Evolutionary conservation across 2,888 invertebrate species (phyloP).

Genomic region (Eupithecia exiguata): DNA sequence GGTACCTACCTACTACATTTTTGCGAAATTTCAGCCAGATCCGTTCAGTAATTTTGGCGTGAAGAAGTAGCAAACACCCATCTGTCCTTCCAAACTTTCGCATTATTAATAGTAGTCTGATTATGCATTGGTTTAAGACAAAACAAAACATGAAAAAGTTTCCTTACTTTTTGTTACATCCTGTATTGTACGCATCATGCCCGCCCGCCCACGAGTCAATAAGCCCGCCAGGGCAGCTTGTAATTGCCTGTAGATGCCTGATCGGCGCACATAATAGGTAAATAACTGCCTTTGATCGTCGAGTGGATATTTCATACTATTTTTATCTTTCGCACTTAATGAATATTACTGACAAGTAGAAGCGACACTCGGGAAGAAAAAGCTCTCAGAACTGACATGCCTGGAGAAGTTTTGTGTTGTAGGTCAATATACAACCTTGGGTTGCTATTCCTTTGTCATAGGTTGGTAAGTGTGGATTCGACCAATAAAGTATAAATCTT

Average conservation of each 20-base stretch:
- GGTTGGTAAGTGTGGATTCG: too few species aligned
- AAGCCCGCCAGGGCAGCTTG: conserved; percentile 9
- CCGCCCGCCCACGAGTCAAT: not conserved
- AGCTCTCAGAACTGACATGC: not conserved
- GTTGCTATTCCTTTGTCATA: not conserved
- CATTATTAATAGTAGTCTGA: too few species aligned
- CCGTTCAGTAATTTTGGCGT: too few species aligned
- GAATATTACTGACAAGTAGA: conserved; percentile 13
- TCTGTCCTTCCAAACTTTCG: too few species aligned
- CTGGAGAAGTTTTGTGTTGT: not conserved
- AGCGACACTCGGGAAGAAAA: conserved; percentile 11
- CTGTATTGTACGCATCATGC: not conserved
- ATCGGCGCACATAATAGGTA: conserved; percentile 13
- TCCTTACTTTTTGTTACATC: too few species aligned
- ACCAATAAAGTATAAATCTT: too few species aligned
- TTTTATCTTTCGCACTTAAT: conserved; percentile 13
- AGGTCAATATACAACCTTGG: not conserved
- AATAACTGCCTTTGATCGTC: conserved; percentile 25
- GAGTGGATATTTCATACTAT: conserved; percentile 35
- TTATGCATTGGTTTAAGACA: too few species aligned
- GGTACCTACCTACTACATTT: too few species aligned
- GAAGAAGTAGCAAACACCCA: too few species aligned
- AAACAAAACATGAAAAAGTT: too few species aligned
- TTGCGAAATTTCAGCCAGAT: too few species aligned
- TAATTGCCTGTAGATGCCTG: conserved; percentile 8